A percentile compares a stretch with the other conserved stretches of the same genome.
Evolutionary conservation across 2,888 invertebrate species (phyloP).

Genomic region (Agapetus fuscipes): DNA sequence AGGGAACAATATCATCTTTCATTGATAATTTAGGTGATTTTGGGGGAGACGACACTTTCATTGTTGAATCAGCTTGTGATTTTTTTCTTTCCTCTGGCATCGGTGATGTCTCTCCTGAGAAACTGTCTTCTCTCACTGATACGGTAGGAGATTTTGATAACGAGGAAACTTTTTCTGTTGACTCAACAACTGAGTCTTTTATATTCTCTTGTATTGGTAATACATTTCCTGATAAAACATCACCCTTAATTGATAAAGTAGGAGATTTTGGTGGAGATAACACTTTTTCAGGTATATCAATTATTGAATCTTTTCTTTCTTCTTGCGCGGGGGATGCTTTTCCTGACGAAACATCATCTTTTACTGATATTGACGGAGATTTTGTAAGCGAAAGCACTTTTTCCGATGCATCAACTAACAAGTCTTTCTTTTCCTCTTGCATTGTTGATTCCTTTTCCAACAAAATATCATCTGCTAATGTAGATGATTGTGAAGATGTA

Average conservation of each 20-base stretch:
- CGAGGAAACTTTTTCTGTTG: no score
- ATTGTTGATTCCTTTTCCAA: neutral
- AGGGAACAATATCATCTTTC: neutral
- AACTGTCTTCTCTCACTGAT: no score
- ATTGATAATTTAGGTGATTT: neutral
- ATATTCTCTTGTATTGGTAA: no score
- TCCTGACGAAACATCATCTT: neutral
- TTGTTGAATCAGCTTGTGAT: neutral
- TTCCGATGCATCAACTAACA: neutral
- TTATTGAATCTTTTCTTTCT: neutral
- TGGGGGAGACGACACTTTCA: neutral
- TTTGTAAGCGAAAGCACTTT: neutral
- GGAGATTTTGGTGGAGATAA: no score
- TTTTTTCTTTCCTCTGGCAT: neutral
- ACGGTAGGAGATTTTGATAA: no score
- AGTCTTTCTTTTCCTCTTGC: neutral
- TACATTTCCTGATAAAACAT: no score
- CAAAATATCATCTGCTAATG: neutral
- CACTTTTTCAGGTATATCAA: no score
- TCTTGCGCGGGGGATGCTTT: neutral
- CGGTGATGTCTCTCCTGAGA: no score
- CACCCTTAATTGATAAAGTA: no score
- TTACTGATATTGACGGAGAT: neutral
- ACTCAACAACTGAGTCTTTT: no score
- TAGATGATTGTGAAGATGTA: no score